Conservation (phyloP, 2,113 vertebrate species). For the Corythoichthys haematopterus region DNA sequence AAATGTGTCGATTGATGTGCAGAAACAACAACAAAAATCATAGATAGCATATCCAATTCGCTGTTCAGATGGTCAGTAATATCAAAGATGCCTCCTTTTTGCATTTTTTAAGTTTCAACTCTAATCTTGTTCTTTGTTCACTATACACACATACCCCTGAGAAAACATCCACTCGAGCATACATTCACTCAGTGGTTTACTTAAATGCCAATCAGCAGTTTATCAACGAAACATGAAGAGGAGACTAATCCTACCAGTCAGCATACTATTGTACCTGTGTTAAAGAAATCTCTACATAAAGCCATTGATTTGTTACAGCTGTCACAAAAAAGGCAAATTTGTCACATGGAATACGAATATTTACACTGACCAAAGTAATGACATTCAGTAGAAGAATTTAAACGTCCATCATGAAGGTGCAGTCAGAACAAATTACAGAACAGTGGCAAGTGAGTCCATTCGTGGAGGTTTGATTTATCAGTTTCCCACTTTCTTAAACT, state of each 20-base stretch:
- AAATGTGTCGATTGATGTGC: slow-evolving; percentile 19
- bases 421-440: slow-evolving; percentile 9
- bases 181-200: slow-evolving; percentile 41
- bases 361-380: slow-evolving; percentile 22
- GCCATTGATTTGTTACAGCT: slow-evolving; percentile 32
- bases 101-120: slow-evolving; percentile 32
- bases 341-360: slow-evolving; percentile 21
- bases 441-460: slow-evolving; percentile 1
- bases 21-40: slow-evolving; percentile 26
- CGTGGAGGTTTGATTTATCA: not conserved
- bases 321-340: slow-evolving; percentile 30
- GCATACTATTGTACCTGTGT: slow-evolving; percentile 48
- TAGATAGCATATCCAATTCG: slow-evolving; percentile 11
- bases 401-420: slow-evolving; percentile 26
- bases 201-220: slow-evolving; percentile 37
- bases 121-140: slow-evolving; percentile 37
- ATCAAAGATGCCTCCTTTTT: not conserved
- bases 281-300: slow-evolving; percentile 32
- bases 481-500: not conserved
- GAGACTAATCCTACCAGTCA: slow-evolving; percentile 22
- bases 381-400: not conserved
- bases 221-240: slow-evolving; percentile 25
- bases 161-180: slow-evolving; percentile 58
- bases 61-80: slow-evolving; percentile 16
- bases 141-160: slow-evolving; percentile 68